A percentile compares a stretch with the other conserved stretches of the same genome.
Conservation (phyloP, 2,113 vertebrate genomes). For the Gnathonemus echidnorhynchus region DNA sequence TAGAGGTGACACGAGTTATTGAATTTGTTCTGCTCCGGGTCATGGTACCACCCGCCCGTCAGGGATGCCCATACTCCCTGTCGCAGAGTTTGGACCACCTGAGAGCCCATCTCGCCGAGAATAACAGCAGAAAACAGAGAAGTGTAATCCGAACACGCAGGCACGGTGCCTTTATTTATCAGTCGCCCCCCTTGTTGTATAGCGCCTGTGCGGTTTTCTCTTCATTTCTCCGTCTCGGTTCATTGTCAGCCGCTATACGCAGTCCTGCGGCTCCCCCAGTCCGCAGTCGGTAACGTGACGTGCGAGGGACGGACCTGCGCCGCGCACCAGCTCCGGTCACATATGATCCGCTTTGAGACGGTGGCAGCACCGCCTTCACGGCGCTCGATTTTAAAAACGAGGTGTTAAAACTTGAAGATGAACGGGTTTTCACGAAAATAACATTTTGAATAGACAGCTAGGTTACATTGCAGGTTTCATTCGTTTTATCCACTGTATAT, state of each 20-base stretch:
- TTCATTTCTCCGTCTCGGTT: background rate
- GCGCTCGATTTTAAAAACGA: background rate
- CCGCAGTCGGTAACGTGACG: background rate
- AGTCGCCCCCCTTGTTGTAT: background rate
- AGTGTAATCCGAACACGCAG: background rate
- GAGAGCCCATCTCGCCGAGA: constrained; percentile 72
- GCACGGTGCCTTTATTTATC: background rate
- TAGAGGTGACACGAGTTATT: constrained; percentile 94
- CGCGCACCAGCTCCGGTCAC: background rate
- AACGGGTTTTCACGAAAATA: background rate
- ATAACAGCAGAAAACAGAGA: background rate
- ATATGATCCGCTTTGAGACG: background rate
- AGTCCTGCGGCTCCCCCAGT: constrained; percentile 14
- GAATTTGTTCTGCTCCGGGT: constrained; percentile 92
- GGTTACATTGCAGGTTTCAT: background rate
- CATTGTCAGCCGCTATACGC: constrained; percentile 8
- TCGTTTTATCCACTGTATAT: background rate
- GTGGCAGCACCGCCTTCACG: background rate
- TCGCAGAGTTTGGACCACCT: constrained; percentile 78
- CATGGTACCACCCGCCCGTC: constrained; percentile 92
- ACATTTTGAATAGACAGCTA: background rate
- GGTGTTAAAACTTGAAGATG: background rate
- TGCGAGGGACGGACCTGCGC: constrained; percentile 2
- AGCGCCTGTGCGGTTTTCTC: background rate
- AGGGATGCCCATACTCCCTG: constrained; percentile 92